A percentile compares a stretch with the other conserved stretches of the same genome.
Conservation (phyloP, 2,888 invertebrate species). For the Amiota mariae region DNA sequence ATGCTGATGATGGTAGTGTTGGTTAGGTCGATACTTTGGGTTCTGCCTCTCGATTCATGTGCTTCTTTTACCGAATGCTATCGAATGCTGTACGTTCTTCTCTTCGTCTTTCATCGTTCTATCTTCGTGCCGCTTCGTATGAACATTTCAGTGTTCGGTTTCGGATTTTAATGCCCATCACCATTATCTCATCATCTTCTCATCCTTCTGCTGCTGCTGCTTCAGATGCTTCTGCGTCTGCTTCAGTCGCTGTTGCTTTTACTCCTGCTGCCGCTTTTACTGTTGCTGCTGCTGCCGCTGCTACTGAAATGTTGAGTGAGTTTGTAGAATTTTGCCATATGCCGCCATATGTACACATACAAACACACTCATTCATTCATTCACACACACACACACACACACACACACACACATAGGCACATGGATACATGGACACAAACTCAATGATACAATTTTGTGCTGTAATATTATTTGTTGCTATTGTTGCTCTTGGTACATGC, state of each 20-base stretch:
- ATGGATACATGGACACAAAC: conserved; percentile 33
- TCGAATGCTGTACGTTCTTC: too few relatives aligned
- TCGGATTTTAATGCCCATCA: not conserved
- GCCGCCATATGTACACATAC: conserved; percentile 58
- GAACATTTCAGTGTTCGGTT: not conserved
- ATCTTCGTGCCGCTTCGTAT: not conserved
- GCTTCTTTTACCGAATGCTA: conserved; percentile 42
- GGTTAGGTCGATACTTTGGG: not conserved
- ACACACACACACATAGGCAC: conserved; percentile 41
- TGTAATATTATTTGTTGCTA: conserved; percentile 13
- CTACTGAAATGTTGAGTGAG: conserved; percentile 47
- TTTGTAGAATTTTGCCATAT: conserved; percentile 64
- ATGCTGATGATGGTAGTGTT: conserved; percentile 17
- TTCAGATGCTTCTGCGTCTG: not conserved
- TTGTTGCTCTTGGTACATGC: conserved; percentile 40
- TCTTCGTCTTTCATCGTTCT: not conserved
- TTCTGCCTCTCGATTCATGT: conserved; percentile 18
- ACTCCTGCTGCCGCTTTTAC: conserved; percentile 15
- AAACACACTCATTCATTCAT: conserved; percentile 39
- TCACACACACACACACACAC: conserved; percentile 40
- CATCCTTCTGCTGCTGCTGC: not conserved
- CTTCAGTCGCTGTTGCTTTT: conserved; percentile 30
- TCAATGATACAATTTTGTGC: not conserved
- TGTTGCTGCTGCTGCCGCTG: conserved; percentile 23
- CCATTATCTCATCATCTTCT: not conserved